Percentiles rank a stretch among this genome's conserved stretches.
These are phyloP conservation scores for Rhagonycha lutea DNA, from an alignment of 2,888 invertebrate species.

Conservation along the genomic window DNA sequence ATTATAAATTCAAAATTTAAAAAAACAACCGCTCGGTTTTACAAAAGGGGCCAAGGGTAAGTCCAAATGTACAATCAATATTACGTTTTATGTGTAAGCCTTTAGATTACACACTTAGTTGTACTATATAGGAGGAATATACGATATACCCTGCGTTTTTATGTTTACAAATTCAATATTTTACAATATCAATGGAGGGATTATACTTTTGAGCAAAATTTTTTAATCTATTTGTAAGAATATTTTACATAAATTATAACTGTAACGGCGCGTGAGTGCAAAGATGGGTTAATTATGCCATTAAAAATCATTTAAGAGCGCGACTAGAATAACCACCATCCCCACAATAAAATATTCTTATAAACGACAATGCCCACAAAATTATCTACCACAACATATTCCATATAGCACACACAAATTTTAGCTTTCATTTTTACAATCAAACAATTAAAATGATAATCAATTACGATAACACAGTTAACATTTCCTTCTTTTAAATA, in stretches of 20 bases:
- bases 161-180: conserved; percentile 43
- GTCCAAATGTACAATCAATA: not conserved
- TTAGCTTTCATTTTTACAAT: not conserved
- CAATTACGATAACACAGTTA: not conserved
- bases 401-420: conserved; percentile 2
- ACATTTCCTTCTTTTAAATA: conserved; percentile 31
- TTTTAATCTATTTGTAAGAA: conserved; percentile 28
- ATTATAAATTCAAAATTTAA: not conserved
- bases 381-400: conserved; percentile 11
- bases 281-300: not conserved
- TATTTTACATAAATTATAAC: conserved; percentile 15
- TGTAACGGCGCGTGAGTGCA: not conserved
- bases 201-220: conserved; percentile 54
- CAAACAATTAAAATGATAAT: not conserved
- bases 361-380: conserved; percentile 26
- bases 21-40: not conserved
- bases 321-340: not conserved
- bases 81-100: not conserved
- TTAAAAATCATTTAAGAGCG: not conserved
- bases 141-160: conserved; percentile 49
- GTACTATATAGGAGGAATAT: conserved; percentile 37
- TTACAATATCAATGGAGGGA: conserved; percentile 52
- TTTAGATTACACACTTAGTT: conserved; percentile 31
- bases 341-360: conserved; percentile 25
- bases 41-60: not conserved